phyloP scores from a whole-genome alignment of 2,888 invertebrate genomes.

The Cabera pusaria region DNA sequence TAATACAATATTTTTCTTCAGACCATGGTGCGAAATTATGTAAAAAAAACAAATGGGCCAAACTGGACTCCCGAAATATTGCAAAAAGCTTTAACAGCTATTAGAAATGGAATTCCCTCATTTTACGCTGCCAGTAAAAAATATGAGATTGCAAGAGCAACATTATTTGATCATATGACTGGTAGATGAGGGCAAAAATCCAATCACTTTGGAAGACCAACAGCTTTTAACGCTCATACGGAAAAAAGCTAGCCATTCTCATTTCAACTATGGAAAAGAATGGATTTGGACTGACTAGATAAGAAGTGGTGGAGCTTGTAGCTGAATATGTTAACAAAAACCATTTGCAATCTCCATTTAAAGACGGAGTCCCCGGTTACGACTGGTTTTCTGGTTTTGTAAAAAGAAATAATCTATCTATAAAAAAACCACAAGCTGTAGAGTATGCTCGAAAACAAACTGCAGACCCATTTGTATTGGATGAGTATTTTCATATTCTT shows the following conservation, averaged over 20 bases:
- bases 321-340: constrained; percentile 32
- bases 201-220: constrained; percentile 1
- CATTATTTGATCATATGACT: constrained; percentile 1
- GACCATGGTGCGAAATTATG: too few species aligned
- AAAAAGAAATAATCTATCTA: constrained; percentile 25
- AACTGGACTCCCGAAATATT: too few species aligned
- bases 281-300: constrained; percentile 39
- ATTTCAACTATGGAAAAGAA: constrained; percentile 37
- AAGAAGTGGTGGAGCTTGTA: constrained; percentile 34
- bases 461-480: constrained; percentile 6
- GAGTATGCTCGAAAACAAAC: constrained; percentile 34
- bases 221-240: background rate
- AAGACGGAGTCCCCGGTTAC: constrained; percentile 31
- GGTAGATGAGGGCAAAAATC: constrained; percentile 2
- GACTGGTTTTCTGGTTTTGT: constrained; percentile 37
- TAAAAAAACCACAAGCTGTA: constrained; percentile 31
- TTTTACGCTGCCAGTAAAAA: too few species aligned
- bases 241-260: constrained; percentile 1
- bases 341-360: constrained; percentile 36
- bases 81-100: too few species aligned
- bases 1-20: too few species aligned
- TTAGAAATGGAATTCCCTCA: too few species aligned
- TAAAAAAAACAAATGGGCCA: too few species aligned
- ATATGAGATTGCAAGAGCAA: constrained; percentile 4
- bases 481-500: too few species aligned